Conservation (phyloP, 2,888 invertebrate genomes). For the Sinhomidia bicolor region DNA sequence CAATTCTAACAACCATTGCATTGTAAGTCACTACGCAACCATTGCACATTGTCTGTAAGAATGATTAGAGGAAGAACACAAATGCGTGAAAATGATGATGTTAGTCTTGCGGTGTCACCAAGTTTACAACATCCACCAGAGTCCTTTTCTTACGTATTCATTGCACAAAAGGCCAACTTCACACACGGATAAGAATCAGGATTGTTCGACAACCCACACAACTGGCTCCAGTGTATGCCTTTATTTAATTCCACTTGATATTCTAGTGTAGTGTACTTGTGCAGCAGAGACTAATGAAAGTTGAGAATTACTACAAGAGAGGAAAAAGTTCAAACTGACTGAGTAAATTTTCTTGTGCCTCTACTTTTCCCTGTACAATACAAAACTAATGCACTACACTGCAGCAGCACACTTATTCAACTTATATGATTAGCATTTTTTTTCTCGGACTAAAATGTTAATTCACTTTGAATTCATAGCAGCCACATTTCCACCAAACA, state of each 20-base stretch:
- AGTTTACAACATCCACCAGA: too few species aligned
- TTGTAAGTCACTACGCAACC: too few species aligned
- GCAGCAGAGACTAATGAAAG: slow-evolving; percentile 24
- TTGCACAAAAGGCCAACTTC: neutral
- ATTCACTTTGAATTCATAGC: slow-evolving; percentile 25
- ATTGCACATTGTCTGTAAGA: neutral
- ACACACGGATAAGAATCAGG: neutral
- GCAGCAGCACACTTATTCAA: neutral
- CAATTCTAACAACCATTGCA: too few species aligned
- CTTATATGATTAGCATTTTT: too few species aligned
- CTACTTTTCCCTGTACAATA: neutral
- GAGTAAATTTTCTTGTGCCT: neutral
- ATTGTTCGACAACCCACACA: neutral
- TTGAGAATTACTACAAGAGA: neutral
- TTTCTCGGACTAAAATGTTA: neutral
- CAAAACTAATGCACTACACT: neutral
- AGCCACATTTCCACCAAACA: too few species aligned
- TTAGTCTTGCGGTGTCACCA: too few species aligned
- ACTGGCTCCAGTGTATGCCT: too few species aligned
- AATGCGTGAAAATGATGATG: too few species aligned
- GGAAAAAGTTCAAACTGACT: neutral
- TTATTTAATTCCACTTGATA: neutral
- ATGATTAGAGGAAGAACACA: neutral
- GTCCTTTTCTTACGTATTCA: neutral
- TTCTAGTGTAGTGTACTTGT: slow-evolving; percentile 15